Evolutionary conservation across 2,797 vertebrate genomes (phyloP).

Genomic region (Menidia menidia): DNA sequence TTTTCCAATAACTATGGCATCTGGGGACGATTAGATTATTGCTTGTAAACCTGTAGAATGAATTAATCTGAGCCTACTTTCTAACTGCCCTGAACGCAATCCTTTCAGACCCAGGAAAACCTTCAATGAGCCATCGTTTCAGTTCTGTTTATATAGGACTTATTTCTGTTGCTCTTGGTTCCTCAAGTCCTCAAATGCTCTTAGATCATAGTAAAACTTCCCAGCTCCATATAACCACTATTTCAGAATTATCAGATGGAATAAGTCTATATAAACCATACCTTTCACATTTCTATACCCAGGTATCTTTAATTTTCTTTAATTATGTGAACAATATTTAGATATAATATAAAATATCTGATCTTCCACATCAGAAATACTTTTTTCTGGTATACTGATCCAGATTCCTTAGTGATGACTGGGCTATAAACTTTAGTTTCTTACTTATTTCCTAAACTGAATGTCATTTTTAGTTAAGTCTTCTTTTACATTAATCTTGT

Average conservation of each 20-base stretch:
- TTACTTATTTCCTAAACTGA: too few relatives aligned
- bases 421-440: too few relatives aligned
- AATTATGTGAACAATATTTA: too few relatives aligned
- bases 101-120: background rate
- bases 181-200: background rate
- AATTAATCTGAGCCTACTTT: background rate
- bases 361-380: too few relatives aligned
- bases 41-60: background rate
- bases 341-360: too few relatives aligned
- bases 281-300: too few relatives aligned
- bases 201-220: background rate
- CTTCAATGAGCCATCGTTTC: background rate
- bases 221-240: background rate
- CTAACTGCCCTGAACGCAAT: background rate
- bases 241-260: background rate
- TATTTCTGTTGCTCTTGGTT: too few relatives aligned
- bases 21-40: background rate
- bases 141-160: background rate
- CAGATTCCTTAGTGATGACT: too few relatives aligned
- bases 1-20: background rate
- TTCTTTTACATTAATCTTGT: slow-evolving; percentile 7
- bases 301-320: too few relatives aligned
- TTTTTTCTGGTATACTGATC: too few relatives aligned
- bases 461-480: background rate
- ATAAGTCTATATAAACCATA: background rate